phyloP scores from a whole-genome alignment of 2,113 vertebrate genomes.

The Turnix velox region DNA sequence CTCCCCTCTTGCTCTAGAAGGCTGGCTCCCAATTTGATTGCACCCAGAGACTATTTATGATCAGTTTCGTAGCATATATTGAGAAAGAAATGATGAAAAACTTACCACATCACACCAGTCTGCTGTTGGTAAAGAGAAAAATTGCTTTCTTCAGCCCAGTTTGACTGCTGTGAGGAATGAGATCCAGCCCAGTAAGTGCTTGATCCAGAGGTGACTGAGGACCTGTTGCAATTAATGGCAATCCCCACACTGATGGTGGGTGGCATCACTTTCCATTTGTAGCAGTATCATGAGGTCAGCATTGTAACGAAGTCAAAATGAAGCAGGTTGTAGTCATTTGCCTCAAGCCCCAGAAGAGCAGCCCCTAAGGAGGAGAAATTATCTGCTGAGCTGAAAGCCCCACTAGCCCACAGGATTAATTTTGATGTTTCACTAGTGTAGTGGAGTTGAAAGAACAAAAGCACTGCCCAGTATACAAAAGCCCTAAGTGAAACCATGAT shows the following conservation, averaged over 20 bases:
- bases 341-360: background rate
- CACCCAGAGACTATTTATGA: slow-evolving; percentile 59
- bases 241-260: background rate
- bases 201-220: fast-evolving
- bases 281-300: background rate
- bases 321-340: background rate
- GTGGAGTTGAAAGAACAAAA: background rate
- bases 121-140: background rate
- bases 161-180: background rate
- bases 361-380: background rate
- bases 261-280: background rate
- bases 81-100: slow-evolving; percentile 29
- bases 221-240: background rate
- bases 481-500: background rate
- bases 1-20: slow-evolving; percentile 54
- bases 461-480: background rate
- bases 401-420: background rate
- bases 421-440: background rate
- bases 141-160: background rate
- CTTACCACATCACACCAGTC: background rate
- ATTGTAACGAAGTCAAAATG: background rate
- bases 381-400: background rate
- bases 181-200: background rate
- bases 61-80: background rate
- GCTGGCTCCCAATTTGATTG: slow-evolving; percentile 48